Evolutionary conservation across 2,113 vertebrate species (phyloP), one percentile per base, ranked within the genome.

Genomic region (Pedionomus torquatus): DNA sequence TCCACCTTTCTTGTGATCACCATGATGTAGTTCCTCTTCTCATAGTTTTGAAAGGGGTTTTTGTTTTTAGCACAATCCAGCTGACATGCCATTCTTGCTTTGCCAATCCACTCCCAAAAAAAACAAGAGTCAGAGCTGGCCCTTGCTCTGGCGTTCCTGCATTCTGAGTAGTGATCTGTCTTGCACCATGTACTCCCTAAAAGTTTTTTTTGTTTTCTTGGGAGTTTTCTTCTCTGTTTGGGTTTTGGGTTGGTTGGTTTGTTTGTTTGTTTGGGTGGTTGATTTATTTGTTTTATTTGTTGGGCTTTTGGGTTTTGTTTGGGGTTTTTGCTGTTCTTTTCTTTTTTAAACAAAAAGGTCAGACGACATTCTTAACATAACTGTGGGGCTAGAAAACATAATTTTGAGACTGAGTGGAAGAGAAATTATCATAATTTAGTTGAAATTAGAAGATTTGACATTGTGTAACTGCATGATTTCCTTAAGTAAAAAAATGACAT

Each of bases 401-500:
- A 58, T 87, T n/a, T 65, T 33, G 9, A 88, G 15, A 69, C 1
- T 61, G 17, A 5, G 10, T 79, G 28, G 41, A 65, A 93, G 17
- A 79, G 14, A 88, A 93, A 69, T 96, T 93, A 68, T 84, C 51
- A 72, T 51, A 75, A 78, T 89, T 82, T 84, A 82, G 65, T 61
- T 48, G 17, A 84, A 95, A 78, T 11, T 70, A 68, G 37, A 91
- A 89, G 31, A 35, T n/a, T 65, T 94, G 81, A 75, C 44, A 83
- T 83, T 88, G 85, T 3, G 2, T 76, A 86, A 74, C 26, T 79
- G 31, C 20, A 25, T 61, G 41, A 66, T 93, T 94, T 94, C 75
- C 54, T 79, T 83, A 64, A 61, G 44, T 78, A 91, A 91, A 87
- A 84, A 87, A 17, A 5, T 85, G 58, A 82, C 87, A 81, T 86